A percentile compares a stretch with the other conserved stretches of the same genome.
phyloP scores from a whole-genome alignment of 2,888 invertebrate species.

The Mythimna pallens region DNA sequence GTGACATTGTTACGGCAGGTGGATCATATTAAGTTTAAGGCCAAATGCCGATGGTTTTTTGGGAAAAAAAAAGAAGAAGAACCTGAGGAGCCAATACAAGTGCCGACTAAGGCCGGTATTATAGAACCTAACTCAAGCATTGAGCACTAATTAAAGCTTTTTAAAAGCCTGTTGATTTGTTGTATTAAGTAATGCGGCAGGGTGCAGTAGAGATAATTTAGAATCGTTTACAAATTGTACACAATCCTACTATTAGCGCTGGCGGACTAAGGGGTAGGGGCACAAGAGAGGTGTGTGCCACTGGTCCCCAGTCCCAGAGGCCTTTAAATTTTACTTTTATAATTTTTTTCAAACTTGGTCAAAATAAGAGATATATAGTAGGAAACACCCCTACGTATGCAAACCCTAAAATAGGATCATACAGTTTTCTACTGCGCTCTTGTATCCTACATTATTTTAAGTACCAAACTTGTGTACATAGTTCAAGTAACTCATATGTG shows the following conservation, averaged over 20 bases:
- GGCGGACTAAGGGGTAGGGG: background rate
- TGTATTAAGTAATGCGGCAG: conserved; percentile 4
- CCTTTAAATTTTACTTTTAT: background rate
- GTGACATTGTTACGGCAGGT: conserved; percentile 66
- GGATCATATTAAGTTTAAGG: conserved; percentile 68
- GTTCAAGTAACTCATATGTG: no score
- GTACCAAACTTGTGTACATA: background rate
- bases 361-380: background rate
- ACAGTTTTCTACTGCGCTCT: no score
- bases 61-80: conserved; percentile 56
- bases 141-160: conserved; percentile 13
- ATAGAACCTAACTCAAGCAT: conserved; percentile 2
- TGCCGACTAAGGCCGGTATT: conserved; percentile 54
- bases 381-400: no score
- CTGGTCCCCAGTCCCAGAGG: background rate
- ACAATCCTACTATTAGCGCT: background rate
- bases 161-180: background rate
- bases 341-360: background rate
- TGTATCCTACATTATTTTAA: background rate
- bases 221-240: background rate
- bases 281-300: background rate
- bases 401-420: no score
- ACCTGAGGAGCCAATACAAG: conserved; percentile 56
- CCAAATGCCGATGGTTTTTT: conserved; percentile 65
- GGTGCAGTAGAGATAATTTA: conserved; percentile 12